Base-by-base conservation (phyloP, 2,888 invertebrate species). In the Laothoe populi region DNA sequence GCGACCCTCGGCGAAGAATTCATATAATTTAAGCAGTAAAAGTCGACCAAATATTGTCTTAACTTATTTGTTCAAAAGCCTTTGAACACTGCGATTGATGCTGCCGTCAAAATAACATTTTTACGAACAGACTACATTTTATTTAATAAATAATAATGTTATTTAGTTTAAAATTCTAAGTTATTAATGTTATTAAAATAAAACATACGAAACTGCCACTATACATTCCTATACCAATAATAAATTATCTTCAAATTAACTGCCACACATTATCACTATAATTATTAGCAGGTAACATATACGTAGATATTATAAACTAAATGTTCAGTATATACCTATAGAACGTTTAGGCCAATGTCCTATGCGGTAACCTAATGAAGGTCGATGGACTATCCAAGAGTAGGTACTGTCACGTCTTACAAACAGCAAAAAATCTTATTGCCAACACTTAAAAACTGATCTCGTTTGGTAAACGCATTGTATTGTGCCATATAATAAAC, bases 21-120 rank as follows among this genome's bases (percentile, higher is more conserved):
- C 42, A 31, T 19, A 53, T 49, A 53, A 61, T 53, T 21, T 21
- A 49, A 53, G 26, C 42, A 19, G 42, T 61, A 53, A 26, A 53
- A 24, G 42, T 53, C 40, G 42, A 61, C 44, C 49, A 61, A 61
- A 61, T 31, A 42, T 53, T 53, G 23, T n/a, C 16, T 16, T 35
- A 59, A 48, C 48, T 45, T 35, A 44, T 63, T 61, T 59, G 40
- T 63, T 42, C 42, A 61, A 49, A 53, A 31, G 42, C n/a, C 31
- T 60, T 26, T 48, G 16, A 13, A 35, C 16, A 19, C 0, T 11
- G n/a, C 40, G 31, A 46, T 13, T 19, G 31, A 42, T 19, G 42
- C 40, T 24, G 42, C 49, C 53, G 42, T 26, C 4, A 21, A 53
- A 53, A 60, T 13, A 31, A 21, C n/a, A 21, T 3, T 4, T 21